phyloP scores from a whole-genome alignment of 2,888 invertebrate genomes.

The Chloroclystis v-ata region DNA sequence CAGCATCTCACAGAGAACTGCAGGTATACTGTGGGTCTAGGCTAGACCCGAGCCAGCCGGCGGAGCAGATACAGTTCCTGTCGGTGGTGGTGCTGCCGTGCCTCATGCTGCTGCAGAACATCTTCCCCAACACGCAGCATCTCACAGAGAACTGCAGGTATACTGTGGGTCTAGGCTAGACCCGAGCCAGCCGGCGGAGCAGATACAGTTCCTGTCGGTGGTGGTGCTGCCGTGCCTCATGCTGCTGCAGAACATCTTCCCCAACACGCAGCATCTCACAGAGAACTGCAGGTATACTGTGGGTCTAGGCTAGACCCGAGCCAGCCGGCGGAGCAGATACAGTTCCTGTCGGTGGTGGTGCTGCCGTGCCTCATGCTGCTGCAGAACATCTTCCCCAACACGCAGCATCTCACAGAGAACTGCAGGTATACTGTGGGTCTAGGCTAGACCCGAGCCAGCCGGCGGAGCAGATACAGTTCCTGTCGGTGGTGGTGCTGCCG shows the following conservation, averaged over 20 bases:
- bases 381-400: constrained; percentile 73
- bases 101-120: constrained; percentile 66
- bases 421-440: constrained; percentile 53
- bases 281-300: constrained; percentile 66
- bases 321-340: constrained; percentile 23
- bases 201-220: constrained; percentile 74
- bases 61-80: constrained; percentile 63
- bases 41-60: neutral
- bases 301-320: neutral
- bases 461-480: constrained; percentile 57
- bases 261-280: constrained; percentile 70
- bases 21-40: constrained; percentile 43
- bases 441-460: neutral
- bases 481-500: constrained; percentile 78
- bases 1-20: constrained; percentile 68
- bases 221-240: constrained; percentile 79
- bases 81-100: constrained; percentile 79
- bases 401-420: constrained; percentile 64
- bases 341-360: constrained; percentile 79
- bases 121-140: constrained; percentile 74
- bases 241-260: constrained; percentile 71
- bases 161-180: neutral
- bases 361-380: constrained; percentile 77
- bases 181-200: neutral
- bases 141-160: constrained; percentile 73